Evolutionary conservation across 2,113 vertebrate genomes (phyloP).

Genomic region (Ploceus nigricollis): DNA sequence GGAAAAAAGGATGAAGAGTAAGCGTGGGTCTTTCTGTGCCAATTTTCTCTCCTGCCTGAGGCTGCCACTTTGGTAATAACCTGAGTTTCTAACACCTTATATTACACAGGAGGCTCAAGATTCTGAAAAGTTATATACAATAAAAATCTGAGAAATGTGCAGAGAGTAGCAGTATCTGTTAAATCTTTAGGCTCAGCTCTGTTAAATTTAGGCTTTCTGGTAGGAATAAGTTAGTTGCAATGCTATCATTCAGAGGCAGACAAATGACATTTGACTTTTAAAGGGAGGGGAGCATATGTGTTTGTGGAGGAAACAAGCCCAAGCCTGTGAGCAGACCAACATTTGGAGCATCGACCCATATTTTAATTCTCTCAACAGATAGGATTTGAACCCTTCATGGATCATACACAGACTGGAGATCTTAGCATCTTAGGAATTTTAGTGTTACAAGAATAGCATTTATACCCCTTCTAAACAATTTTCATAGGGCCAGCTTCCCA

Average conservation of each 20-base stretch:
- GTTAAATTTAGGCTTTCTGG: background rate
- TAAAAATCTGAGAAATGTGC: slow-evolving; percentile 30
- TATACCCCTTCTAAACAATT: background rate
- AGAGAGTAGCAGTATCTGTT: background rate
- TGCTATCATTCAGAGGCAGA: background rate
- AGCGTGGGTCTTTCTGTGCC: background rate
- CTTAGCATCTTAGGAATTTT: background rate
- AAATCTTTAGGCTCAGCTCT: background rate
- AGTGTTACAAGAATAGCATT: background rate
- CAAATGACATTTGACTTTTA: background rate
- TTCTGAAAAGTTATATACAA: slow-evolving; percentile 47
- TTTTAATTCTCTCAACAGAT: background rate
- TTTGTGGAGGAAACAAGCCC: background rate
- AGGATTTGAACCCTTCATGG: background rate
- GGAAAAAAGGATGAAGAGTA: background rate
- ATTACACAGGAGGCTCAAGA: slow-evolving; percentile 51
- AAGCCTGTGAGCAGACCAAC: background rate
- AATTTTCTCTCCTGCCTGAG: slow-evolving; percentile 55
- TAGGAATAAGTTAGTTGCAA: background rate
- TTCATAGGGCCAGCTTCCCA: background rate
- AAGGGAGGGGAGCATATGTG: background rate
- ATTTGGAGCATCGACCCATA: background rate
- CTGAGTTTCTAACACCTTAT: slow-evolving; percentile 42
- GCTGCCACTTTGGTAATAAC: slow-evolving; percentile 59
- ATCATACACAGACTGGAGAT: background rate